These are phyloP conservation scores for Tetramorium bicarinatum DNA, from an alignment of 2,888 invertebrate genomes.

Conservation along the genomic window DNA sequence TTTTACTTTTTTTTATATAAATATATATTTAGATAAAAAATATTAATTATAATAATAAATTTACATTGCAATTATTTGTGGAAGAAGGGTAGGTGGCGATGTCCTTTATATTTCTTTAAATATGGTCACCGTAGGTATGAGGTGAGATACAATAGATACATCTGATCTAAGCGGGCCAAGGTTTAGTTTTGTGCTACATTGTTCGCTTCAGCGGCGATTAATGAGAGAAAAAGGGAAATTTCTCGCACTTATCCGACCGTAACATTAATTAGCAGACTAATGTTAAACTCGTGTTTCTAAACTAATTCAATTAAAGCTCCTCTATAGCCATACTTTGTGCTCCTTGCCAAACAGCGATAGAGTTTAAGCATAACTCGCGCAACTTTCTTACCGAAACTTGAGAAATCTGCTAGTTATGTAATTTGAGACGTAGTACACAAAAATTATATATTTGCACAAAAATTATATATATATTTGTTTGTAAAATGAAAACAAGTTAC, in stretches of 20 bases:
- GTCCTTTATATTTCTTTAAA: too few relatives aligned
- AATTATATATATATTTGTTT: slow-evolving; percentile 2
- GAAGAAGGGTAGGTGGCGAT: too few relatives aligned
- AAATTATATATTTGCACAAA: slow-evolving; percentile 6
- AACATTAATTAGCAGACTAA: slow-evolving; percentile 77
- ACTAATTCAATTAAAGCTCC: slow-evolving; percentile 78
- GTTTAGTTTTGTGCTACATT: slow-evolving; percentile 18
- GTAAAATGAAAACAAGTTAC: not conserved
- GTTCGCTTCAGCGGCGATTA: slow-evolving; percentile 55
- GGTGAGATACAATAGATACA: not conserved
- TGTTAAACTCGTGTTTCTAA: slow-evolving; percentile 72
- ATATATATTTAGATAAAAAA: too few relatives aligned
- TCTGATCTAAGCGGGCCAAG: not conserved
- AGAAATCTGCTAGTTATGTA: slow-evolving; percentile 4
- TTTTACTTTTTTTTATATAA: too few relatives aligned
- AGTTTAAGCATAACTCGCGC: slow-evolving; percentile 41
- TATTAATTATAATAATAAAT: too few relatives aligned
- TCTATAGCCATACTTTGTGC: slow-evolving; percentile 50
- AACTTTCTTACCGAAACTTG: slow-evolving; percentile 35
- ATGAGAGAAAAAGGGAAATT: slow-evolving; percentile 66
- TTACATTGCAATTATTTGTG: too few relatives aligned
- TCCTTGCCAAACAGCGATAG: slow-evolving; percentile 55
- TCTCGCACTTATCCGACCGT: slow-evolving; percentile 66
- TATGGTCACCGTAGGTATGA: too few relatives aligned
- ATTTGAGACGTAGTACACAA: not conserved